Evolutionary conservation across 1,140 invertebrate genomes (phyloP), one percentile per base, ranked within the genome.

Genomic region (Pseudomyrmex cubaensis): DNA sequence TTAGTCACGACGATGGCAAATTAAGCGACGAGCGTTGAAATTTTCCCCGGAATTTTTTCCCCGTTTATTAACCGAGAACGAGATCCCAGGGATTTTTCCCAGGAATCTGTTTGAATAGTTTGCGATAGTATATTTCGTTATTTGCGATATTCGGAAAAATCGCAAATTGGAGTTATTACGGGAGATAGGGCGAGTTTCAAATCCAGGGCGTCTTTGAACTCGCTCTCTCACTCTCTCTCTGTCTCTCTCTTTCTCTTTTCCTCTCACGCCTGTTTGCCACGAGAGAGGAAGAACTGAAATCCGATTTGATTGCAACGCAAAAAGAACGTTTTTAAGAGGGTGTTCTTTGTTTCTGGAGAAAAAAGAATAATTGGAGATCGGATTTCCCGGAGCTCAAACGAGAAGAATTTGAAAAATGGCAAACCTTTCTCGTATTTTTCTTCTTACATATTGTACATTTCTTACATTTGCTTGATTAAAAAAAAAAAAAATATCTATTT

Each of bases 1-100:
- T 80, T 72, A 80, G 12, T 54, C 50, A 64, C 20, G 22, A 70
- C 66, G 54, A 59, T 59, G 76, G 67, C n/a, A 8, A 72, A 70
- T 70, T 78, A 78, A 78, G 12, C 10, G 20, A 5, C 35, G 64
- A 35, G 35, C 35, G 35, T 20, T 70, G 25, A 59, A 80, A 80
- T 2, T 4, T 78, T 20, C 0, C 5, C 35, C 1, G n/a, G 61
- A 67, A 1, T 0, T 2, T 20, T 15, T 15, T 57, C 13, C 20
- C 56, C 46, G 17, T n/a, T 46, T 25, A 22, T 46, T n/a, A 56
- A 2, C 2, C 13, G 4, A 35, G 12, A 2, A 66, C 35, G 10
- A 25, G 10, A 25, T 1, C 2, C 17, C 44, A 35, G 35, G 3
- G 2, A 15, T 46, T 57, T 44, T 69, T 35, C 13, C 0, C 5